Evolutionary conservation across 2,888 invertebrate genomes (phyloP), one percentile per base, ranked within the genome.

Genomic region (Trachelus tabidus): DNA sequence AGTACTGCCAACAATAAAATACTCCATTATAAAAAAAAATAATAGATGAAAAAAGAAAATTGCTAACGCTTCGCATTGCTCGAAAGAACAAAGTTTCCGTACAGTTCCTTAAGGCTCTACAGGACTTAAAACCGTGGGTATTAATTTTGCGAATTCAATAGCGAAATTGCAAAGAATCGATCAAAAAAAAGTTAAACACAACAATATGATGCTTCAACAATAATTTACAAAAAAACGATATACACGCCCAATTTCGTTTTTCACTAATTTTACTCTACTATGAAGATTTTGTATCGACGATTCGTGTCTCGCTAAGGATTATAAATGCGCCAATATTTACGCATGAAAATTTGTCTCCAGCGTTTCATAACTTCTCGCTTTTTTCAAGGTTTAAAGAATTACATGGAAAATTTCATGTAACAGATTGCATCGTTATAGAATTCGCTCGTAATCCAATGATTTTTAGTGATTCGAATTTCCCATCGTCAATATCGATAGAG

Each of bases 11-110:
- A 78, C 71, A 78, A 68, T 75, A 78, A 75, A 73, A 75, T 71
- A 81, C 73, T 76, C 74, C 76, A 80, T 71, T 77, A 76, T 35
- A 77, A 12, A 3, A 12, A 12, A 35, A 35, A 80, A 69, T 68
- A 75, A 71, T n/a, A 76, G 40, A 68, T 73, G 68, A 23, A 33
- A 69, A 37, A 69, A 68, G 69, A 6, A 74, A 68, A 73, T 37
- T 31, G 30, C 56, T 56, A 56, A 56, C 6, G 23, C 56, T 23
- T 23, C 23, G 56, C 1, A 23, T 56, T 23, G 23, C 56, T 56
- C 23, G 15, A 56, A 56, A 23, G 9, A 23, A 56, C 23, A 56
- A 40, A 40, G 15, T 1, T 56, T 56, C 56, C 56, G 23, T 56
- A 56, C 15, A 56, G 56, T 56, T 56, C 56, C 56, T 56, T 15